phyloP scores from a whole-genome alignment of 1,140 invertebrate species.

The Pissodes strobi region DNA sequence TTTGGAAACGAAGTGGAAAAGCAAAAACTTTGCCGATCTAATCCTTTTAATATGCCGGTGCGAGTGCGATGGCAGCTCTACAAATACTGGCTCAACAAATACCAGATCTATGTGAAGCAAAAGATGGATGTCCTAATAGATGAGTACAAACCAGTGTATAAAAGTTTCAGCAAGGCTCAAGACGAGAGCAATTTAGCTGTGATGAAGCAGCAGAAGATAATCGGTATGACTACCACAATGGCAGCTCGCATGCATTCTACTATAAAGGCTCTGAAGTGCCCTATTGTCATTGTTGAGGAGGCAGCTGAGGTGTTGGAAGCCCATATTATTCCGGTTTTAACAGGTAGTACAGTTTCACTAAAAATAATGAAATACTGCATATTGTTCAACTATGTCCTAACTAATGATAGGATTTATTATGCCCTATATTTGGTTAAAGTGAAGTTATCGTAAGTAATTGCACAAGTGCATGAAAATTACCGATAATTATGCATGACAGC shows the following conservation, averaged over 20 bases:
- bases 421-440: no score
- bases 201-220: slow-evolving; percentile 56
- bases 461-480: no score
- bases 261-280: slow-evolving; percentile 63
- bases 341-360: no score
- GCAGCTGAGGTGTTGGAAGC: slow-evolving; percentile 28
- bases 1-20: no score
- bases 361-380: no score
- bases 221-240: slow-evolving; percentile 79
- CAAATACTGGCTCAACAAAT: slow-evolving; percentile 48
- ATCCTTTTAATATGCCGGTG: no score
- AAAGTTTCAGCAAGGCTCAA: slow-evolving; percentile 50
- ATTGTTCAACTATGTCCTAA: no score
- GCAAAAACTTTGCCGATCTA: no score
- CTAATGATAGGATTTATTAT: no score
- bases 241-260: slow-evolving; percentile 68
- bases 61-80: slow-evolving; percentile 55
- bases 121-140: slow-evolving; percentile 46
- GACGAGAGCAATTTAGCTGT: slow-evolving; percentile 49
- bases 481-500: no score
- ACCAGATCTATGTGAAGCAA: slow-evolving; percentile 45
- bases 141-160: slow-evolving; percentile 51
- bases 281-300: slow-evolving; percentile 74
- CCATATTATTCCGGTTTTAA: slow-evolving; percentile 23
- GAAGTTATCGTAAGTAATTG: no score